phyloP scores from a whole-genome alignment of 1,140 invertebrate species.

The Eubasilissa regina region DNA sequence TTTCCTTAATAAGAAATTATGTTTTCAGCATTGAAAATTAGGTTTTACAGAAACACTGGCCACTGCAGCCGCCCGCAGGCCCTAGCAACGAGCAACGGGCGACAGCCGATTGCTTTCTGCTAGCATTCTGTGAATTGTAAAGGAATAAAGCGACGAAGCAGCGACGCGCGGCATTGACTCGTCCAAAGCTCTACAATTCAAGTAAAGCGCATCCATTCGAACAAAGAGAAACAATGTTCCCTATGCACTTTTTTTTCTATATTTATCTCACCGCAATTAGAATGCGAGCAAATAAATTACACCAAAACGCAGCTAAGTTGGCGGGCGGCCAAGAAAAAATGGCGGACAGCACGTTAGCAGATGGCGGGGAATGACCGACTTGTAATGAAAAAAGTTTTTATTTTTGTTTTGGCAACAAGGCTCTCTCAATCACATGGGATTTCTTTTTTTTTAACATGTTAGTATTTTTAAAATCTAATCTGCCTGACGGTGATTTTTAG shows the following conservation, averaged over 20 bases:
- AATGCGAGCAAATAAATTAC: constrained; percentile 44
- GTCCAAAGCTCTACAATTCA: not conserved
- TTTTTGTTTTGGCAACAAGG: constrained; percentile 47
- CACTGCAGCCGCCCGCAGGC: too few relatives aligned
- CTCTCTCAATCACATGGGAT: constrained; percentile 3
- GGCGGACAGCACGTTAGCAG: constrained; percentile 21
- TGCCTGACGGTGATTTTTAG: too few relatives aligned
- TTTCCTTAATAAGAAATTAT: too few relatives aligned
- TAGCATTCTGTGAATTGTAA: too few relatives aligned
- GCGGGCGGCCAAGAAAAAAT: constrained; percentile 26
- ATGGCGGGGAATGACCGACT: constrained; percentile 48
- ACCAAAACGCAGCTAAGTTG: constrained; percentile 21
- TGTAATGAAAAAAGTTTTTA: constrained; percentile 43
- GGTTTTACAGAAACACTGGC: too few relatives aligned
- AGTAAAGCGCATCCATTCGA: constrained; percentile 2
- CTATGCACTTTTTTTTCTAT: not conserved
- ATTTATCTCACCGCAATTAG: constrained; percentile 20
- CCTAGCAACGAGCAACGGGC: too few relatives aligned
- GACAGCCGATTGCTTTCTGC: too few relatives aligned
- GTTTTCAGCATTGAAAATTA: too few relatives aligned
- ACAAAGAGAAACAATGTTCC: constrained; percentile 9
- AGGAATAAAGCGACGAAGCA: too few relatives aligned
- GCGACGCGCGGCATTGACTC: not conserved
- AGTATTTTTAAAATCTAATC: constrained; percentile 23
- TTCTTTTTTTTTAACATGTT: not conserved